Base-by-base conservation (phyloP, 64 coral and sea anemone genomes). In the Montipora capricornis region DNA sequence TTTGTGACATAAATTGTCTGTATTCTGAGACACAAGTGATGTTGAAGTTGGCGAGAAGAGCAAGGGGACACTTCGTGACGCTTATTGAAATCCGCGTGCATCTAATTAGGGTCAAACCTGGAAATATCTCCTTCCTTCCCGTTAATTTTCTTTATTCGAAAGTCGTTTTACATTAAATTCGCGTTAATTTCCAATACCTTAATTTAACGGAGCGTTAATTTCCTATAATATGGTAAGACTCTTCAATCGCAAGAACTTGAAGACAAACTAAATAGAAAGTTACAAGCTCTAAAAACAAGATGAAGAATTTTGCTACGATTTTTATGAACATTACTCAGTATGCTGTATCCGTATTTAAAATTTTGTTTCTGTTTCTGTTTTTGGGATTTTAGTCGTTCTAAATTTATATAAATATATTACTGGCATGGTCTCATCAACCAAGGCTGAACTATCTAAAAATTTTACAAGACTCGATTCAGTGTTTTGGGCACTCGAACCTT, bases 231-330 rank as follows among this genome's bases (percentile, higher is more conserved):
- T 26, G 26, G 26, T 26, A 26, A 26, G 0, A 26, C 26, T 26
- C 26, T 26, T 26, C 26, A 26, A 26, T 26, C 26, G 26, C 26
- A 26, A 26, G 26, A 26, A 26, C 26, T 26, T 26, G 26, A 26
- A 26, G 26, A 26, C 26, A 26, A 26, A 26, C 26, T 26, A 26
- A 26, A 26, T 74, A 46, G 14, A 87, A 74, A 87, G 84, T 87
- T 87, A 15, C 67, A 73, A 87, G 68, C 20, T 47, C 84, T 87
- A 75, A 87, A 73, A 55, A 14, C 7, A 13, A 50, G 84, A 66
- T 87, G 45, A 50, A 73, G 74, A 45, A 87, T 87, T 73, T 74
- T 47, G 68, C 17, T 74, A 74, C 24, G 15, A 74, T 74, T 74
- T 74, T 74, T 47, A 5, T 52, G 14, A 46, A 77, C 20, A 14